These are phyloP conservation scores for Pelobates fuscus DNA, from an alignment of 2,113 vertebrate genomes.

Conservation along the genomic window DNA sequence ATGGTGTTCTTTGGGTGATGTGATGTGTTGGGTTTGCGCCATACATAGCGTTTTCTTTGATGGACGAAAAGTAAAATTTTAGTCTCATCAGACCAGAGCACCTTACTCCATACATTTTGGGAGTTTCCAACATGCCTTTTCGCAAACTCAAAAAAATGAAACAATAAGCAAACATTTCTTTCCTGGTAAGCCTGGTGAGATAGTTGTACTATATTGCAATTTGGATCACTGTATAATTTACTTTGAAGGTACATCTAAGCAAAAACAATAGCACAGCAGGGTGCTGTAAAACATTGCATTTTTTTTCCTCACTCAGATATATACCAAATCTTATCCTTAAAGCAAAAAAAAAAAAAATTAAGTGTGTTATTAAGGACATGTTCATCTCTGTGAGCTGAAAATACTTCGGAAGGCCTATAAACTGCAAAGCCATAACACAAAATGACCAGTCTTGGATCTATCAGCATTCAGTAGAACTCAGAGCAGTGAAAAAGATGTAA, in stretches of 20 bases:
- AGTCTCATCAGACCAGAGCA: no score
- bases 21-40: no score
- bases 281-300: neutral
- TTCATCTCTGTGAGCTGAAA: slow-evolving; percentile 7
- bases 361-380: slow-evolving; percentile 11
- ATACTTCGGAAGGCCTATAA: neutral
- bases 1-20: no score
- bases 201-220: neutral
- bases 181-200: neutral
- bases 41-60: no score
- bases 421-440: slow-evolving; percentile 9
- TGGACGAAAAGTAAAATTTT: no score
- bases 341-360: neutral
- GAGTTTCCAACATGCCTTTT: neutral
- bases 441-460: slow-evolving; percentile 21
- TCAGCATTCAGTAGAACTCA: slow-evolving; percentile 2
- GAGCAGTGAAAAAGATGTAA: slow-evolving; percentile 19
- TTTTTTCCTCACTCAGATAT: neutral
- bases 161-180: neutral
- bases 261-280: slow-evolving; percentile 21
- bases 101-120: no score
- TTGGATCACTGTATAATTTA: neutral
- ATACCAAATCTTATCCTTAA: neutral
- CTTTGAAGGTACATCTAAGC: slow-evolving; percentile 3
- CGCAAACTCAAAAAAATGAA: neutral